phyloP scores from a whole-genome alignment of 2,113 vertebrate genomes.

The Hippocampus mohnikei region DNA sequence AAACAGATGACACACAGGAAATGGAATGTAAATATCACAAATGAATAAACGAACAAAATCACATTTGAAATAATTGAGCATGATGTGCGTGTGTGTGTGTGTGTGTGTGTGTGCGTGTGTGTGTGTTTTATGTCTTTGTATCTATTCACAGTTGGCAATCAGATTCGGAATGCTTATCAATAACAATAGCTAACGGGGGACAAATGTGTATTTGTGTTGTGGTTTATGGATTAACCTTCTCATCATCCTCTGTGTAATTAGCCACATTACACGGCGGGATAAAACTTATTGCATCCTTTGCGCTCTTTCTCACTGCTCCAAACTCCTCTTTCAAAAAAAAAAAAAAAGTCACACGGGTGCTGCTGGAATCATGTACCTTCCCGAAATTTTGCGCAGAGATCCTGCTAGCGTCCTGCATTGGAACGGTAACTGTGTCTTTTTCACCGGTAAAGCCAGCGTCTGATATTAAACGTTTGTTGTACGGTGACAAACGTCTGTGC shows the following conservation, averaged over 20 bases:
- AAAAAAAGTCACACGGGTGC: neutral
- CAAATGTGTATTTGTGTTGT: slow-evolving; percentile 62
- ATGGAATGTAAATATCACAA: too few relatives aligned
- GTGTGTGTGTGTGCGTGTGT: slow-evolving; percentile 8
- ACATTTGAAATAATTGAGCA: too few relatives aligned
- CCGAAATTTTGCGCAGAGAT: too few relatives aligned
- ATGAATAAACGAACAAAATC: too few relatives aligned
- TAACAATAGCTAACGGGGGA: slow-evolving; percentile 72
- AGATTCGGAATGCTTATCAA: slow-evolving; percentile 71
- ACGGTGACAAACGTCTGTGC: too few relatives aligned
- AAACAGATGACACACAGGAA: too few relatives aligned
- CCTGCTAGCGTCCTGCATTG: too few relatives aligned
- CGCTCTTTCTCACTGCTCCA: slow-evolving; percentile 15
- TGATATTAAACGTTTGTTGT: too few relatives aligned
- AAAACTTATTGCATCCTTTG: neutral
- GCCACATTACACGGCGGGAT: slow-evolving; percentile 56
- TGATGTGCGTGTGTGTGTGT: too few relatives aligned
- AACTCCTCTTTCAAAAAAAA: neutral
- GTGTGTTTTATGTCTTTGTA: slow-evolving; percentile 53
- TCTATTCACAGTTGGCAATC: slow-evolving; percentile 64
- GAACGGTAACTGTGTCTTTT: too few relatives aligned
- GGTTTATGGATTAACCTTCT: slow-evolving; percentile 67
- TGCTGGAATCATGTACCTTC: neutral
- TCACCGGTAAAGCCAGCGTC: too few relatives aligned
- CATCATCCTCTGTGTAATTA: slow-evolving; percentile 65